Evolutionary conservation across 2,888 invertebrate genomes (phyloP), one percentile per base, ranked within the genome.

Genomic region (Chorisops tibialis): DNA sequence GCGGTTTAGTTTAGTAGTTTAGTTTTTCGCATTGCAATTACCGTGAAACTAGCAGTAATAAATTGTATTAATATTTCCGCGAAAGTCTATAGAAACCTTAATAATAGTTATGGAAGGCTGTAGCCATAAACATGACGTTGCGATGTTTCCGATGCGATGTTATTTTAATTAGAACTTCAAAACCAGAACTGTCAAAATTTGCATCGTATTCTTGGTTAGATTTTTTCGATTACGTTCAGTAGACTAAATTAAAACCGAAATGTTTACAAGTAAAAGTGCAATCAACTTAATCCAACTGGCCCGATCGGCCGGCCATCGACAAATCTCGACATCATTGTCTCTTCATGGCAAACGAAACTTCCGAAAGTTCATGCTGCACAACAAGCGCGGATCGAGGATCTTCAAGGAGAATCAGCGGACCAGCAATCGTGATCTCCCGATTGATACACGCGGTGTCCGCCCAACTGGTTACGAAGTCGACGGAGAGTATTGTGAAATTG

Each of bases 331-430:
- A 1, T 79, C 83, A 1, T 71, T 78, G 2, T 67, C 70, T 5
- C 70, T 80, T 58, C 74, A 79, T 64, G 91, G 91, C 1, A 92
- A 92, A 78, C 82, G 87, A 66, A 93, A 93, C 79, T 93, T 93
- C 70, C 81, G 86, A 45, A 93, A 93, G 78, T 93, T 94, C 73
- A 77, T 85, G 2, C 71, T 90, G 0, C 82, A 84, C 37, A 89
- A 89, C 71, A 92, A 92, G 73, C 81, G 93, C 66, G 93, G 93
- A 2, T 82, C 87, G 2, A 80, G 81, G 66, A 70, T 80, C 4
- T 87, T 87, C 68, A 91, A 88, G 73, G 74, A 77, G 66, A 73
- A 72, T 1, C 77, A 77, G 54, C 66, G 67, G 7, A 71, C 68
- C 62, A 82, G 82, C 11, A 80, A 86, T 69, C 85, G 85, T 1